Conservation (phyloP, 2,888 invertebrate genomes). For the Onthophagus sagittarius region DNA sequence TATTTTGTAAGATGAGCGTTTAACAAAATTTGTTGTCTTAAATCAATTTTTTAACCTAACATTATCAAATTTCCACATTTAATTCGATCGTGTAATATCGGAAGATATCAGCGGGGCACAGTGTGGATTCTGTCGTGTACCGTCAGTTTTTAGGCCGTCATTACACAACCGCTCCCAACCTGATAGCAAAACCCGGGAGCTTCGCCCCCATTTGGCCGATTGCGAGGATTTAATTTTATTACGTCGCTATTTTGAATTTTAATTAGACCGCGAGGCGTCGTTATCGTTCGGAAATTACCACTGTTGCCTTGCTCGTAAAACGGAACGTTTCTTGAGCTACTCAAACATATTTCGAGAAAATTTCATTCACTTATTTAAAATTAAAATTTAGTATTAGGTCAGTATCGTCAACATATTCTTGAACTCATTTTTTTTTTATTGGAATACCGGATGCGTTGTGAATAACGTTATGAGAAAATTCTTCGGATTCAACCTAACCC, state of each 20-base stretch:
- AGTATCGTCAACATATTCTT: neutral
- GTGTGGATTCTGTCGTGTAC: slow-evolving; percentile 35
- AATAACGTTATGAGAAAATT: neutral
- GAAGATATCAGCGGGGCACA: slow-evolving; percentile 33
- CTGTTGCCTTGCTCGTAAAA: neutral
- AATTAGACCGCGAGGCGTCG: neutral
- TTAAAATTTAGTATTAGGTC: too few relatives aligned
- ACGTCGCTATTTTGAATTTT: slow-evolving; percentile 5
- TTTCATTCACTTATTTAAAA: too few relatives aligned
- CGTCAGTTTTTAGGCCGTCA: slow-evolving; percentile 32
- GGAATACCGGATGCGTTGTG: neutral
- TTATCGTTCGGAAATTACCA: slow-evolving; percentile 6
- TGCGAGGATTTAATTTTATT: slow-evolving; percentile 11
- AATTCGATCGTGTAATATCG: slow-evolving; percentile 28
- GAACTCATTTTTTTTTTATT: neutral
- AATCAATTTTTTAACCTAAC: neutral
- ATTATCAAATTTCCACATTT: neutral
- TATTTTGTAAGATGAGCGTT: neutral
- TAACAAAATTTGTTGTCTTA: neutral
- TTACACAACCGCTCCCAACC: slow-evolving; percentile 19
- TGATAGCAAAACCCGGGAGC: neutral
- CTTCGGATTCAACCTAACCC: neutral
- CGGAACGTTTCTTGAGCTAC: too few relatives aligned
- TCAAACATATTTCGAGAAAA: neutral
- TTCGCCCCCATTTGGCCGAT: neutral